Conservation (phyloP, 2,113 vertebrate species). For the Nothocercus julius region DNA sequence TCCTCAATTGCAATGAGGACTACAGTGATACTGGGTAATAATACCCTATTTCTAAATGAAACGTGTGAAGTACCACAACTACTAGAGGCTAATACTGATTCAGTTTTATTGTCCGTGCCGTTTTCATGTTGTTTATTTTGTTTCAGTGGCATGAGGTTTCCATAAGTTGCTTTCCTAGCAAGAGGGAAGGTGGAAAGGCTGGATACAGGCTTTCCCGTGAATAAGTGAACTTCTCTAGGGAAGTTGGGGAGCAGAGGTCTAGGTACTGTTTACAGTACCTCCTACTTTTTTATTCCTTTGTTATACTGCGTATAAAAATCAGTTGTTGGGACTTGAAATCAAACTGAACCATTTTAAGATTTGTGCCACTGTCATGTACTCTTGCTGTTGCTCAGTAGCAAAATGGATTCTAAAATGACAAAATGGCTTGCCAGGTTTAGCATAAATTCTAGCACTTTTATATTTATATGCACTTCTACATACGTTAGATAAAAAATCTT, state of each 20-base stretch:
- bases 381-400: not conserved
- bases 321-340: not conserved
- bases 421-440: not conserved
- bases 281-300: not conserved
- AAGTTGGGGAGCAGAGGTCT: not conserved
- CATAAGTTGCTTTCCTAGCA: rapidly evolving
- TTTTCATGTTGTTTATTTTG: not conserved
- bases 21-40: not conserved
- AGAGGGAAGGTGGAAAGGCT: not conserved
- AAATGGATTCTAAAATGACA: not conserved
- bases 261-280: not conserved
- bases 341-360: rapidly evolving
- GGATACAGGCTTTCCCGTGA: not conserved
- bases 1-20: not conserved
- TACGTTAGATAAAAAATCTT: too few relatives aligned
- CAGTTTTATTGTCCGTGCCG: not conserved
- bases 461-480: too few relatives aligned
- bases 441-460: not conserved
- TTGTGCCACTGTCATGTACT: rapidly evolving
- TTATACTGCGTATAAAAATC: not conserved
- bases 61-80: not conserved
- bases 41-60: not conserved
- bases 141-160: not conserved
- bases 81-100: not conserved
- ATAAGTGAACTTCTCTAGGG: not conserved